phyloP scores from a whole-genome alignment of 2,888 invertebrate species.

The Melipona bicolor region DNA sequence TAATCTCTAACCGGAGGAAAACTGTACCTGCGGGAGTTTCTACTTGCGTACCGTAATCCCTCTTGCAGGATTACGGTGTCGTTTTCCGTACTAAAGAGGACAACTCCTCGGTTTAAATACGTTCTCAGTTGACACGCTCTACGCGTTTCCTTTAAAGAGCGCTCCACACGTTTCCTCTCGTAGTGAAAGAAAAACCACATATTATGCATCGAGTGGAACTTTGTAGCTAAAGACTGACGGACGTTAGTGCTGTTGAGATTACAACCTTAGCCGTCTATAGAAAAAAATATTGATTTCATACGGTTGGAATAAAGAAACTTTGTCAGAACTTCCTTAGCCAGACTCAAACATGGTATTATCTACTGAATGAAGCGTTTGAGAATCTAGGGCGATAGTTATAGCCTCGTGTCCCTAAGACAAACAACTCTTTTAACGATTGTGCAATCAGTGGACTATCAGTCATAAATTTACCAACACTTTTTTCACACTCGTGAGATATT shows the following conservation, averaged over 20 bases:
- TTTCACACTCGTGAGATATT: neutral
- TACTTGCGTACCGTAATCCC: constrained; percentile 41
- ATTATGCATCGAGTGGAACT: neutral
- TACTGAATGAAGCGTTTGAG: neutral
- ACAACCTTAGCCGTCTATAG: neutral
- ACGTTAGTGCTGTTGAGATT: neutral
- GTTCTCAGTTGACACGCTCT: constrained; percentile 25
- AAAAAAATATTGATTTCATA: neutral
- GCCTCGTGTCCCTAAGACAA: neutral
- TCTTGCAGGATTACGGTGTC: constrained; percentile 62
- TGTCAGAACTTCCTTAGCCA: neutral
- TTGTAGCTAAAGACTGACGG: neutral
- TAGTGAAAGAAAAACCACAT: neutral
- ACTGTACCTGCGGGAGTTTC: constrained; percentile 55
- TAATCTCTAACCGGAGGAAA: constrained; percentile 74
- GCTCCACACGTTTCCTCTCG: neutral
- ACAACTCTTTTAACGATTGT: neutral
- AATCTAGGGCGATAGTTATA: neutral
- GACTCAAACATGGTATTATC: neutral
- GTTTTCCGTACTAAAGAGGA: constrained; percentile 59
- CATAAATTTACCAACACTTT: too few species aligned
- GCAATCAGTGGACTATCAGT: neutral
- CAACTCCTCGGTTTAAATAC: constrained; percentile 47
- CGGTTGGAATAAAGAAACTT: neutral
- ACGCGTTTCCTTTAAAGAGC: neutral